Evolutionary conservation across 2,113 vertebrate species (phyloP), one percentile per base, ranked within the genome.

Genomic region (Sisor rabdophorus): DNA sequence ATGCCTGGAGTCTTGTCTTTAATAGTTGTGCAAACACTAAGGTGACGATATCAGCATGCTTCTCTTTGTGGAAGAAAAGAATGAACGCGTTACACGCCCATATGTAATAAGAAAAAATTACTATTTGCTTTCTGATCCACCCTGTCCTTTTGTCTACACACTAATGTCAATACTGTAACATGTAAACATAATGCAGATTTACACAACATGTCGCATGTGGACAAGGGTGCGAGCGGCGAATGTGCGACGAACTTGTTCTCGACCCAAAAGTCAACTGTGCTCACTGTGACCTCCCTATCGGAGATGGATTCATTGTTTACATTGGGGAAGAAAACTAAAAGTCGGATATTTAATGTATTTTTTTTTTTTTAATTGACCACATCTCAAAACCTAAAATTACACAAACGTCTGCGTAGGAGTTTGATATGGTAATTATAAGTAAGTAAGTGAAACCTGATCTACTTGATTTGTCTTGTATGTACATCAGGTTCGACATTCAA

Each of bases 141-240:
- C 68, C 68, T 54, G 76, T 24, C 47, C 67, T 77, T 71, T 10
- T 77, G 67, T 61, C 52, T 61, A 53, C 68, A 78, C 67, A 17
- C 24, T 44, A 78, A 78, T 71, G 67, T 78, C 76, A 78, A 78
- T 30, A 78, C 26, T 61, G 20, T 40, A 77, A 53, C 75, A 77
- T 58, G 44, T 70, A 44, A 54, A 63, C 55, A 78, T 63, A 71
- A 71, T 78, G 56, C 58, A 71, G 47, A 26, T 63, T 78, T 78
- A 71, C 68, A 63, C 47, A 78, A 44, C 58, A 20, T 12, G 22
- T 54, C 63, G 56, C 53, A 24, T 53, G 24, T 9, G 48, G 32
- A 26, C 76, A 63, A 19, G 40, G 67, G 67, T 28, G 12, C 17
- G 1, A 53, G 16, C n/a, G 1, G 2, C 16, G 7, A 30, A 50